These are phyloP conservation scores for Nerophis lumbriciformis DNA, from an alignment of 2,113 vertebrate genomes.

Conservation along the genomic window DNA sequence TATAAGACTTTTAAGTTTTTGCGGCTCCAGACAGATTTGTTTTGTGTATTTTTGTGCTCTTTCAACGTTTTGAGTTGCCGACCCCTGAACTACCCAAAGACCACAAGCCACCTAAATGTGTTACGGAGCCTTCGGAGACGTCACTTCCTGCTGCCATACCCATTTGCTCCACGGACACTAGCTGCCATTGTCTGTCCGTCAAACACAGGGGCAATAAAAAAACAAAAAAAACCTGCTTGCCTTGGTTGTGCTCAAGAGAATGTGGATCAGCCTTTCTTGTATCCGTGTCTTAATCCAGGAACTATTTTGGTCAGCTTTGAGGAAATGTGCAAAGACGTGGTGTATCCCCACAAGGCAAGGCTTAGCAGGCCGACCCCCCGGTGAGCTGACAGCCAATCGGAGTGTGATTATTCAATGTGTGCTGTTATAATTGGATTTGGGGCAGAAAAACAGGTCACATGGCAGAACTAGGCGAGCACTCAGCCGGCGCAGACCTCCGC, in stretches of 20 bases:
- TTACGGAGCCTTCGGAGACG: too few species aligned
- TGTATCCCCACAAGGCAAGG: constrained; percentile 16
- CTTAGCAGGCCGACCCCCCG: constrained; percentile 13
- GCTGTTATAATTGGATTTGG: constrained; percentile 31
- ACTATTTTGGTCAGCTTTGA: constrained; percentile 35
- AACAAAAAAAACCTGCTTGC: too few species aligned
- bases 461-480: constrained; percentile 9
- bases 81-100: too few species aligned
- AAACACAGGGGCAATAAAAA: too few species aligned
- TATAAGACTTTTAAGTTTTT: too few species aligned
- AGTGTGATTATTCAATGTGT: constrained; percentile 20
- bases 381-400: constrained; percentile 23
- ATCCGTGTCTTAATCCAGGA: constrained; percentile 20
- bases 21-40: too few species aligned
- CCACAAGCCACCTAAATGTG: too few species aligned
- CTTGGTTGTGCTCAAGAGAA: not conserved
- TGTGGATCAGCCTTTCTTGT: constrained; percentile 11
- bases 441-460: constrained; percentile 29
- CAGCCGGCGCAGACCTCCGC: too few species aligned
- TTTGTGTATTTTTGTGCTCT: too few species aligned
- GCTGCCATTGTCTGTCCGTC: not conserved
- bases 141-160: too few species aligned
- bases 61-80: too few species aligned
- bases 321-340: constrained; percentile 22
- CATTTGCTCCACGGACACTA: constrained; percentile 22